Evolutionary conservation across 2,888 invertebrate species (phyloP).

Genomic region (Cephus spinipes): DNA sequence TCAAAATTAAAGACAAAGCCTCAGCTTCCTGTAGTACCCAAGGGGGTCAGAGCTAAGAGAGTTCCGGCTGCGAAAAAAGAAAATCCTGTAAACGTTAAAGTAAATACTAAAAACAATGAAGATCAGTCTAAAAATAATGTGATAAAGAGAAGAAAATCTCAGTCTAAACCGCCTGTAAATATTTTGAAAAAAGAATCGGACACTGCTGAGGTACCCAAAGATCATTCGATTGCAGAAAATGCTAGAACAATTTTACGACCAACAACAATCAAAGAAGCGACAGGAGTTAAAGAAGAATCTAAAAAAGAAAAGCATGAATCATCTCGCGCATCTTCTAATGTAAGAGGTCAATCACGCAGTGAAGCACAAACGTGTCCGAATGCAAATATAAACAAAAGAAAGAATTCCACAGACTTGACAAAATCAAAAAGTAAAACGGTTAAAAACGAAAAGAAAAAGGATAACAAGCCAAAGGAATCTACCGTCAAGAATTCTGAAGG

Average conservation of each 20-base stretch:
- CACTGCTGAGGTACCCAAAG: neutral
- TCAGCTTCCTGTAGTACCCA: constrained; percentile 6
- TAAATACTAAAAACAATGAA: neutral
- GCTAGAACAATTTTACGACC: neutral
- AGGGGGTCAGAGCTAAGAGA: neutral
- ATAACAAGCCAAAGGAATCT: neutral
- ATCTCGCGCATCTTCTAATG: neutral
- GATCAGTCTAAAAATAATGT: neutral
- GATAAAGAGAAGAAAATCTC: neutral
- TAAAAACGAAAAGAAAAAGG: constrained; percentile 1
- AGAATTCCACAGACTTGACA: neutral
- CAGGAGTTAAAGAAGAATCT: neutral
- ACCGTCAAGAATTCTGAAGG: neutral
- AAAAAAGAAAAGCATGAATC: neutral
- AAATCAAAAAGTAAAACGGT: neutral
- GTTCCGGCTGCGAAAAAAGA: neutral
- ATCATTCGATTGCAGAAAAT: neutral
- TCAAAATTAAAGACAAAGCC: constrained; percentile 39
- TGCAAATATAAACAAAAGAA: neutral
- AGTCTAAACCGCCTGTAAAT: neutral
- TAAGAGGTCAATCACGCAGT: neutral
- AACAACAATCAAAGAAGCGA: neutral
- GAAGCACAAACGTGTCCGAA: neutral
- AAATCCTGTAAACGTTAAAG: neutral
- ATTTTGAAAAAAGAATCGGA: neutral